Evolutionary conservation across 2,797 vertebrate genomes (phyloP), one percentile per base, ranked within the genome.

Genomic region (Selene dorsalis): DNA sequence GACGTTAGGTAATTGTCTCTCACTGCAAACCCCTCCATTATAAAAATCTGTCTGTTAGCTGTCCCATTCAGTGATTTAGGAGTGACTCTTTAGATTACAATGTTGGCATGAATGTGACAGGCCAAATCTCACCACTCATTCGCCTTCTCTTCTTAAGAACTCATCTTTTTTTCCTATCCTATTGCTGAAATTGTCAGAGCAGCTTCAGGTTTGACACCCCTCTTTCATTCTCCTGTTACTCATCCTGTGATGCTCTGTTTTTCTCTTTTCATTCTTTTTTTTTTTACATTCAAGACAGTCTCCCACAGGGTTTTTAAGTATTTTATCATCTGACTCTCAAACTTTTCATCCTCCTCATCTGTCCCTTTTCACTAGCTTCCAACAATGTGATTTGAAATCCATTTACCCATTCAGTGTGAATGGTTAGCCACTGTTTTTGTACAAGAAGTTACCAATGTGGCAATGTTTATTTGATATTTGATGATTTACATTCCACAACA

Each of bases 1-100:
- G 87, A 93, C 88, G 86, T 91, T 82, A 88, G 89, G 81, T 90
- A 92, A 92, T 93, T 92, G 88, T 91, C 90, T 93, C 77, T 80
- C n/a, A 1, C 81, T 81, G 77, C 83, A 81, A 91, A 84, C 72
- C 84, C 80, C 83, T 90, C 65, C 68, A 81, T 88, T 86, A 80
- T 50, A 75, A 86, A 86, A 88, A 72, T 86, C 81, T 81, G 77
- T 83, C 77, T 84, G 86, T 87, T 74, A 63, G 64, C 69, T 66
- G 71, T 76, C 78, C 73, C 74, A 64, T 87, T 89, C 80, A 74
- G 1, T 68, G 77, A 86, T 89, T 88, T 77, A 86, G 77, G 71
- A 88, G 83, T n/a, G 75, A 91, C 79, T 84, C 76, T 86, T 86
- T 79, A 78, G 87, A 91, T 88, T 78, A 80, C 70, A 86, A 70